Conservation (phyloP, 2,797 vertebrate species). For the Miichthys miiuy region DNA sequence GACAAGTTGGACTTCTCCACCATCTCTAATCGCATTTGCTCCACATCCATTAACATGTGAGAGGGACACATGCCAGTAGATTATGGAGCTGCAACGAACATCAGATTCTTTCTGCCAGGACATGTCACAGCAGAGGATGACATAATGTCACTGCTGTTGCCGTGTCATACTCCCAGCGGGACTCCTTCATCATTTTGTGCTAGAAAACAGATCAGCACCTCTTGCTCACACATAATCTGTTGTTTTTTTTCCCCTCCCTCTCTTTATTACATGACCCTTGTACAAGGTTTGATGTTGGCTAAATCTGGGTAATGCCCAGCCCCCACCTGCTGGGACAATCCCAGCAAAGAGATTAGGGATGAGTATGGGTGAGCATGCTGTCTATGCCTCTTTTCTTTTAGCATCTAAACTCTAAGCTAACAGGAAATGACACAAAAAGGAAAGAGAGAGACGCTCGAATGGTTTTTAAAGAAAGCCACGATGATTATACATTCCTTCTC, state of each 20-base stretch:
- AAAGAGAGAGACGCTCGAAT: not conserved
- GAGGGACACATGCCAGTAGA: slow-evolving; percentile 47
- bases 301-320: slow-evolving; percentile 5
- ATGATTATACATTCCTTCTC: not conserved
- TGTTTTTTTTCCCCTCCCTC: not conserved
- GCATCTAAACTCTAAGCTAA: too few relatives aligned
- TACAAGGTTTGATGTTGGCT: not conserved
- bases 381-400: not conserved
- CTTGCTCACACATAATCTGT: slow-evolving; percentile 36
- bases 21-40: slow-evolving; percentile 45
- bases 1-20: slow-evolving; percentile 23
- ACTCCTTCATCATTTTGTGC: slow-evolving; percentile 7
- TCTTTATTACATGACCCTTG: slow-evolving; percentile 18
- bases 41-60: slow-evolving; percentile 36
- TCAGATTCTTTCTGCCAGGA: slow-evolving; percentile 32
- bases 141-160: slow-evolving; percentile 46
- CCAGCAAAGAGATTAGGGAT: slow-evolving; percentile 28
- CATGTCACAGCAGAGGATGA: slow-evolving; percentile 48
- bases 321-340: slow-evolving; percentile 40
- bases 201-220: slow-evolving; percentile 16
- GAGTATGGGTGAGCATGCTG: not conserved
- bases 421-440: not conserved
- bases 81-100: slow-evolving; percentile 35
- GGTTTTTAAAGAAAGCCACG: not conserved
- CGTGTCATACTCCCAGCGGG: slow-evolving; percentile 2